Percentiles rank a stretch among this genome's conserved stretches.
These are phyloP conservation scores for Tylochromis polylepis DNA, from an alignment of 2,113 vertebrate species.

Conservation along the genomic window DNA sequence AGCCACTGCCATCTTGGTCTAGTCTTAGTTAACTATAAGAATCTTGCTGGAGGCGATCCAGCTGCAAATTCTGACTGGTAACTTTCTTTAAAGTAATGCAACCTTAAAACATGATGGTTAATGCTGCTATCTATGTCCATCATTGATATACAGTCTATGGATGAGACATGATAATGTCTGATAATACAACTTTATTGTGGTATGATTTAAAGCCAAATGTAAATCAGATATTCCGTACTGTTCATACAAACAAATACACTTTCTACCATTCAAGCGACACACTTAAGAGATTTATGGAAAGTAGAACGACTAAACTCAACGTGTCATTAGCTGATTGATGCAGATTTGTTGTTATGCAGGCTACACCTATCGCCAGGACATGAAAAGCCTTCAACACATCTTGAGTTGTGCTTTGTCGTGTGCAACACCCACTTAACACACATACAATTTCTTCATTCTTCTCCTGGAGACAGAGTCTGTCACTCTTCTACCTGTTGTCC, in stretches of 20 bases:
- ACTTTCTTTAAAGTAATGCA: neutral
- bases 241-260: neutral
- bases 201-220: neutral
- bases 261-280: neutral
- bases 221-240: neutral
- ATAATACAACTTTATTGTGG: neutral
- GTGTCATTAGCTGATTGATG: slow-evolving; percentile 8
- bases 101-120: neutral
- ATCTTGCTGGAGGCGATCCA: neutral
- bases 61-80: neutral
- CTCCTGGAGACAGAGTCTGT: neutral
- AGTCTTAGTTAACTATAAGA: neutral
- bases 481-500: slow-evolving; percentile 35
- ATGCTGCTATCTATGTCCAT: neutral
- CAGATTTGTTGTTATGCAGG: neutral
- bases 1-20: neutral
- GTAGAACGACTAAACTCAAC: neutral
- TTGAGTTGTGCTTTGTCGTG: slow-evolving; percentile 4
- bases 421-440: slow-evolving; percentile 16
- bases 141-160: neutral
- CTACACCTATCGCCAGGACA: slow-evolving; percentile 25
- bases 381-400: slow-evolving; percentile 39
- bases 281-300: neutral
- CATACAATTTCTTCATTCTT: slow-evolving; percentile 1
- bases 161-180: neutral